Conservation (phyloP, 2,113 vertebrate species). For the Protomyctophum bolini region DNA sequence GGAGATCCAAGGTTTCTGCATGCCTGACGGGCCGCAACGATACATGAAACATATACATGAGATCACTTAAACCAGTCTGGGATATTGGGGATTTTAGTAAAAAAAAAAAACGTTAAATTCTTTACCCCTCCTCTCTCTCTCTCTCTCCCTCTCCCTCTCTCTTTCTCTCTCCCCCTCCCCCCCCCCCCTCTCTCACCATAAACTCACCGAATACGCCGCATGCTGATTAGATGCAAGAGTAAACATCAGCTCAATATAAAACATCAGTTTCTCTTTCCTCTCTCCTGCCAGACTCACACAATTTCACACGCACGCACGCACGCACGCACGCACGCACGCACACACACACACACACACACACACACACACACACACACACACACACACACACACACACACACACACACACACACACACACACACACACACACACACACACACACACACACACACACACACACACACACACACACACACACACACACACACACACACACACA, state of each 20-base stretch:
- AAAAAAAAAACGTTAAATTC: too few species aligned
- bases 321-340: neutral
- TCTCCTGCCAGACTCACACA: too few species aligned
- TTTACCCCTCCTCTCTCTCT: neutral
- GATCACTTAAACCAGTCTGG: neutral
- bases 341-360: neutral
- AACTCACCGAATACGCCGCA: too few species aligned
- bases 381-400: neutral
- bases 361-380: neutral
- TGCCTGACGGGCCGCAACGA: too few species aligned
- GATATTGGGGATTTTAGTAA: neutral
- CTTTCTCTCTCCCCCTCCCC: neutral
- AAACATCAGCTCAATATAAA: too few species aligned
- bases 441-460: neutral
- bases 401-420: neutral
- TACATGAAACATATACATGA: too few species aligned
- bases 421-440: neutral
- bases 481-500: neutral
- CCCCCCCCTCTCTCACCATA: neutral
- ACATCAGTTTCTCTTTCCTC: too few species aligned
- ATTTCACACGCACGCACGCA: too few species aligned
- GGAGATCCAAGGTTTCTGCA: too few species aligned
- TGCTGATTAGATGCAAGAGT: too few species aligned
- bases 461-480: neutral
- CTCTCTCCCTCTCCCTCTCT: constrained; percentile 3